Evolutionary conservation across 2,888 invertebrate genomes (phyloP).

Genomic region (Cheilosia grossa): DNA sequence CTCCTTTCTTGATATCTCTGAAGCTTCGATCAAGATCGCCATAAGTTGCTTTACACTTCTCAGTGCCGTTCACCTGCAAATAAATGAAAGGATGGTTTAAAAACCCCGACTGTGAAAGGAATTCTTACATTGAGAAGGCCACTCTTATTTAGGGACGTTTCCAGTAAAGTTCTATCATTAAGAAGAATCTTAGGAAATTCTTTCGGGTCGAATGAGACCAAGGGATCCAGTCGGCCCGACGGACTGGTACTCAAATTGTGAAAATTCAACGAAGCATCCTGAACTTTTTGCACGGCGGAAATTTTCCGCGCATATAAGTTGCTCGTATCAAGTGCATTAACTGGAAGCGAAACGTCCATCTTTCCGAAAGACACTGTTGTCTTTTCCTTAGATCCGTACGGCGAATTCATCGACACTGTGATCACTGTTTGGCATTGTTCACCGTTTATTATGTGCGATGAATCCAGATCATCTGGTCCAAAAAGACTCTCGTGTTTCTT

Average conservation of each 20-base stretch:
- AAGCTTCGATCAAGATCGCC: conserved; percentile 43
- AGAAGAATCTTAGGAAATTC: conserved; percentile 59
- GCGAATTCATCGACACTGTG: conserved; percentile 76
- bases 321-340: conserved; percentile 37
- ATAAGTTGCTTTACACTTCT: conserved; percentile 1
- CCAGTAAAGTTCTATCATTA: conserved; percentile 52
- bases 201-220: conserved; percentile 75
- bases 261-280: conserved; percentile 79
- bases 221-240: conserved; percentile 81
- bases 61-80: conserved; percentile 22
- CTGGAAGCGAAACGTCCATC: conserved; percentile 24
- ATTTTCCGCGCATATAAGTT: conserved; percentile 75
- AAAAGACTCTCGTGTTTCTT: conserved; percentile 79
- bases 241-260: conserved; percentile 81
- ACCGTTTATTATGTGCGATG: conserved; percentile 27
- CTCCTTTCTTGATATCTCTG: neutral
- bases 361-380: conserved; percentile 77
- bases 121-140: conserved; percentile 22
- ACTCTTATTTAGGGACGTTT: conserved; percentile 4
- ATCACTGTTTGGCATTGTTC: conserved; percentile 36
- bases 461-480: conserved; percentile 70
- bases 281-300: conserved; percentile 79
- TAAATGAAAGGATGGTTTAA: neutral
- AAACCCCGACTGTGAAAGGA: neutral
- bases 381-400: conserved; percentile 77